Evolutionary conservation across 2,888 invertebrate species (phyloP), one percentile per base, ranked within the genome.

Genomic region (Eupithecia insigniata): DNA sequence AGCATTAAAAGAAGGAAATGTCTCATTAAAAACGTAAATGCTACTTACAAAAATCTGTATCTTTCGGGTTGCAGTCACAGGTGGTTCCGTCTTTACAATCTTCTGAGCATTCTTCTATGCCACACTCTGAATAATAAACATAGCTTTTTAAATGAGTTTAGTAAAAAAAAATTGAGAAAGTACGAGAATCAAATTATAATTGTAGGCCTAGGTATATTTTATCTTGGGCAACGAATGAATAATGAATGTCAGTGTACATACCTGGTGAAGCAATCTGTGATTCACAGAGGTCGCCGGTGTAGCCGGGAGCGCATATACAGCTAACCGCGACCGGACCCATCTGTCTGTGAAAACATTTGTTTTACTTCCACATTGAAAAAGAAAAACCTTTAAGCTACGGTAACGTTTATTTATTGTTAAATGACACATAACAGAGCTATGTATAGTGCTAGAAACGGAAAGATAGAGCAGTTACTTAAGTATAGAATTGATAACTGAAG

Each of bases 241-340:
- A 55, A 14, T 26, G 36, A 14, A 51, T 14, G 28, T 14, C 16
- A 14, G 28, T 26, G 32, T 34, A 70, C 67, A 28, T 62, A 92
- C 94, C 92, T 78, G 94, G 92, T 62, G 90, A 84, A 66, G 92
- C 90, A 65, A 95, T 94, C 78, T 95, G 95, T 70, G 96, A 95
- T 88, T 97, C 96, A 84, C 97, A 97, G 82, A 96, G 95, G 83
- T 96, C 96, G 61, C 97, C 97, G 51, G 95, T 96, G 89, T 95
- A 97, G 36, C 96, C 96, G 0, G 94, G 87, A 8, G 95, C 94
- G 88, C 97, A 97, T 81, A 96, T 95, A 85, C 97, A 97, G 84
- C 96, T 96, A 77, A 96, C 96, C 34, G 96, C 96, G 71, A 96
- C 96, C n/a, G 96, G 96, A 7, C 97, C 97, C 88, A 97, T 96